Conservation (phyloP, 1,140 invertebrate genomes). For the Leptopilina clavipes region DNA sequence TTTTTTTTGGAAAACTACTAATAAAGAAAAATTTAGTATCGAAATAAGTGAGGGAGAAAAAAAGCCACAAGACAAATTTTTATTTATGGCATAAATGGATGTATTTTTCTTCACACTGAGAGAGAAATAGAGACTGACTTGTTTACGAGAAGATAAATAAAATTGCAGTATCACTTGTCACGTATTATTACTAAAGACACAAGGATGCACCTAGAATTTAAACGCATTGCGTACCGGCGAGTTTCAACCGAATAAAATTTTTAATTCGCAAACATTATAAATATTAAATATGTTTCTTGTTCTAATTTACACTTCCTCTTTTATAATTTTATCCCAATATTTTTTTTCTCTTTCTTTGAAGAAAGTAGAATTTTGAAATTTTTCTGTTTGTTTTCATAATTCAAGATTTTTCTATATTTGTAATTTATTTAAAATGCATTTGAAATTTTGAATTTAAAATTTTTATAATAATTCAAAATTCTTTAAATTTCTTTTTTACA, state of each 20-base stretch:
- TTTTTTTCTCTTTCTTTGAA: too few species aligned
- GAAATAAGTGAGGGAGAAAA: neutral
- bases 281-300: neutral
- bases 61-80: constrained; percentile 35
- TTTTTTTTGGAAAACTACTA: too few species aligned
- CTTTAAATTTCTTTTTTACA: too few species aligned
- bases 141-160: constrained; percentile 66
- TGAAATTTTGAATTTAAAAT: too few species aligned
- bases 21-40: too few species aligned
- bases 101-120: constrained; percentile 64
- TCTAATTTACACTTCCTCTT: neutral
- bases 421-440: too few species aligned
- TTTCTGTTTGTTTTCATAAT: too few species aligned
- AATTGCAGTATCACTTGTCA: constrained; percentile 65
- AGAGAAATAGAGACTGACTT: constrained; percentile 60
- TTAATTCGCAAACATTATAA: neutral
- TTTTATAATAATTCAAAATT: too few species aligned
- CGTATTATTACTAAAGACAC: constrained; percentile 65
- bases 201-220: constrained; percentile 35
- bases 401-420: too few species aligned
- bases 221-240: constrained; percentile 2
- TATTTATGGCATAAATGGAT: constrained; percentile 55
- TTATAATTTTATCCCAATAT: too few species aligned
- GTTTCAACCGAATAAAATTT: neutral
- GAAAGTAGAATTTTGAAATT: too few species aligned